A percentile compares a stretch with the other conserved stretches of the same genome.
phyloP scores from a whole-genome alignment of 2,797 vertebrate genomes.

The Lycodopsis pacificus region DNA sequence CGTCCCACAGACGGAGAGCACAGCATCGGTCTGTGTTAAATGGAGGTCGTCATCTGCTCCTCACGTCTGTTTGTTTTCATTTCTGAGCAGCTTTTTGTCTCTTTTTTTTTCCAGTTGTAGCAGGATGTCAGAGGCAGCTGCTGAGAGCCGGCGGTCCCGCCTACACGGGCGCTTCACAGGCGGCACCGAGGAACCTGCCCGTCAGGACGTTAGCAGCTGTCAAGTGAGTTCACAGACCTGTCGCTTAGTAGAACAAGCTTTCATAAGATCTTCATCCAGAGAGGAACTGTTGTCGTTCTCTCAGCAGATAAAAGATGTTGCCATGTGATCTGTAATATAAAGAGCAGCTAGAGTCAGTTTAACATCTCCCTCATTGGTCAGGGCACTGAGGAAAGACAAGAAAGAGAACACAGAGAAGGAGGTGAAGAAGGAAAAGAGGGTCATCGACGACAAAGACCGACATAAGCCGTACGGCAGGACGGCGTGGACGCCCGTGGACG shows the following conservation, averaged over 20 bases:
- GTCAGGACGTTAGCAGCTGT: slow-evolving; percentile 75
- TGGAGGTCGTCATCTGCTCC: background rate
- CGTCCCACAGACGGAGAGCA: no score
- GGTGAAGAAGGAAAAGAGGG: slow-evolving; percentile 60
- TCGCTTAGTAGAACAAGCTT: background rate
- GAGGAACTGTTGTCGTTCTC: background rate
- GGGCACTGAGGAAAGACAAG: slow-evolving; percentile 73
- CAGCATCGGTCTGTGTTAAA: background rate
- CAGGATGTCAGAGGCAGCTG: slow-evolving; percentile 75
- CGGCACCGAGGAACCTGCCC: slow-evolving; percentile 35
- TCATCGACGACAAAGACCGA: slow-evolving; percentile 76
- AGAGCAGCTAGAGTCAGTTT: background rate
- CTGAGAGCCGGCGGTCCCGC: slow-evolving; percentile 41
- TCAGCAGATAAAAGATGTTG: background rate
- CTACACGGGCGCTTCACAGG: slow-evolving; percentile 10
- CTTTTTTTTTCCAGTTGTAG: slow-evolving; percentile 63
- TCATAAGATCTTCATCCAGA: background rate
- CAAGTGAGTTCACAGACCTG: slow-evolving; percentile 69
- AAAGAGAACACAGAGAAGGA: slow-evolving; percentile 63
- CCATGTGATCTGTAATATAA: background rate
- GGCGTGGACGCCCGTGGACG: slow-evolving; percentile 86
- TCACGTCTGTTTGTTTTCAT: background rate
- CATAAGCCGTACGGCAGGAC: slow-evolving; percentile 80
- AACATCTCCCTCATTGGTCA: slow-evolving; percentile 39
- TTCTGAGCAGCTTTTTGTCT: background rate